Percentiles rank a stretch among this genome's conserved stretches.
phyloP scores from a whole-genome alignment of 2,113 vertebrate genomes.

The Brachypteracias leptosomus region DNA sequence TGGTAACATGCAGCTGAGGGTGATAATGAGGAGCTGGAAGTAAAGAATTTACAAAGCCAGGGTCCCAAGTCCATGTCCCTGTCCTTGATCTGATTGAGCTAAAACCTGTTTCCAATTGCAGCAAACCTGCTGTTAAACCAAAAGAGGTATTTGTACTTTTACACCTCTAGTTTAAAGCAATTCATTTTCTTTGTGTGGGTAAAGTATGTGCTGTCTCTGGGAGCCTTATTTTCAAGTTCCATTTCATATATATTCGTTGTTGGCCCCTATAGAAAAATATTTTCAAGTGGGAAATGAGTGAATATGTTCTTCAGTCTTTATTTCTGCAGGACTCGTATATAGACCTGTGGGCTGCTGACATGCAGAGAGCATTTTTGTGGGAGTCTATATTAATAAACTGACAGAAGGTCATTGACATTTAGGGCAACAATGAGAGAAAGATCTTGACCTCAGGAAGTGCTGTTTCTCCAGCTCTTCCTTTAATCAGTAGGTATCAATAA shows the following conservation, averaged over 20 bases:
- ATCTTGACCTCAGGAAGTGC: neutral
- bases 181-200: neutral
- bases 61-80: neutral
- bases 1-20: neutral
- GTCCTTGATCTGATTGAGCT: neutral
- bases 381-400: neutral
- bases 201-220: neutral
- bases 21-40: neutral
- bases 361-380: neutral
- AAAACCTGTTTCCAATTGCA: neutral
- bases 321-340: neutral
- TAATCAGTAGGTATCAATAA: neutral
- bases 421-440: neutral
- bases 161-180: neutral
- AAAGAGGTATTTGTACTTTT: neutral
- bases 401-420: neutral
- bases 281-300: neutral
- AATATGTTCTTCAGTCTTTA: neutral
- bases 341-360: rapidly evolving
- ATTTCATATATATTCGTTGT: neutral
- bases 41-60: neutral
- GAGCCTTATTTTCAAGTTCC: neutral
- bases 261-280: neutral
- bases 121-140: neutral
- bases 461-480: neutral